Conservation (phyloP, 2,888 invertebrate species). For the Teleogryllus oceanicus region DNA sequence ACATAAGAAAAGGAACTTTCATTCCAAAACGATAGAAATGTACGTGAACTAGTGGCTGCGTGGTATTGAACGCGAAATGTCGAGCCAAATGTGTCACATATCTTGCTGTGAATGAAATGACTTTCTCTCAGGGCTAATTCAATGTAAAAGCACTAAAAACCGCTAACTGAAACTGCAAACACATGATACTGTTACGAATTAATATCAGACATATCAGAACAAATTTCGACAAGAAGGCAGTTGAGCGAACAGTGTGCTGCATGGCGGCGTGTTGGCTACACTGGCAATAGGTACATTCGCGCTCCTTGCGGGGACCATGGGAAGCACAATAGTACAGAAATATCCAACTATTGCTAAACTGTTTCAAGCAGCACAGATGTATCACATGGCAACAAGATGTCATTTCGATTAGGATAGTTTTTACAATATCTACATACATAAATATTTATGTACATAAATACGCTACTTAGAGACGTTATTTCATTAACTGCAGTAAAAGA, state of each 20-base stretch:
- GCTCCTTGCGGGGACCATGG: conserved; percentile 7
- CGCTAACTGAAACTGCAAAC: background rate
- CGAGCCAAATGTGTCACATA: conserved; percentile 21
- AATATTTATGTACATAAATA: too few relatives aligned
- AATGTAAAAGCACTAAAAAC: background rate
- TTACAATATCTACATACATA: background rate
- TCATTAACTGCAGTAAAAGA: background rate
- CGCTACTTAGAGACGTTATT: too few relatives aligned
- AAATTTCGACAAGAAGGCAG: conserved; percentile 9
- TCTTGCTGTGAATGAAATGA: background rate
- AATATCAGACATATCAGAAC: background rate
- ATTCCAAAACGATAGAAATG: background rate
- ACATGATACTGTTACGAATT: conserved; percentile 3
- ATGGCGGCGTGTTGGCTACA: conserved; percentile 7
- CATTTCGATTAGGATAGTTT: background rate
- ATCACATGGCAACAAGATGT: conserved; percentile 5
- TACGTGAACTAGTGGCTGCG: background rate
- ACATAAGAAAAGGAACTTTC: background rate
- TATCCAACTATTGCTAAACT: conserved; percentile 18
- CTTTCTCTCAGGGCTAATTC: background rate
- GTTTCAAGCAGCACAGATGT: conserved; percentile 1
- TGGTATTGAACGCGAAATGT: conserved; percentile 23
- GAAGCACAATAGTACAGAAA: background rate
- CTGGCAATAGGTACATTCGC: background rate
- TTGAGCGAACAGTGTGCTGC: conserved; percentile 7